Conservation (phyloP, 2,888 invertebrate genomes). For the Euzophera pinguis region DNA sequence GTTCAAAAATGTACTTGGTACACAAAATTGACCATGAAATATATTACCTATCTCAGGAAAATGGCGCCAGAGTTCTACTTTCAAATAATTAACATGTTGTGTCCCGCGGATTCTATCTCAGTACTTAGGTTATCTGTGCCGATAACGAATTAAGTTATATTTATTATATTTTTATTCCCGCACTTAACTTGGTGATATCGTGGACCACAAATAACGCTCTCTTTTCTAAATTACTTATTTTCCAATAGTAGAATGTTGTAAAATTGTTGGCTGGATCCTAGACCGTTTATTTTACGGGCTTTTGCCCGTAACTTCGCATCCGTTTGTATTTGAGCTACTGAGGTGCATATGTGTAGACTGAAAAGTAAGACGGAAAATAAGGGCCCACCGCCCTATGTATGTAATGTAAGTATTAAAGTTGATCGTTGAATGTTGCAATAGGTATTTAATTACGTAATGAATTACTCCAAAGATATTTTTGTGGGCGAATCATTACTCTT, state of each 20-base stretch:
- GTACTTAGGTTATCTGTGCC: background rate
- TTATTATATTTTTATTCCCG: slow-evolving; percentile 7
- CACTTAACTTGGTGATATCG: background rate
- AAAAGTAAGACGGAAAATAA: no score
- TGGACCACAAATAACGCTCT: background rate
- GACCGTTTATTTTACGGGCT: background rate
- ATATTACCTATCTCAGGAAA: background rate
- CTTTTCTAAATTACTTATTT: slow-evolving; percentile 6
- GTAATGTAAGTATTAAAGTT: no score
- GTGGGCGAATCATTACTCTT: no score
- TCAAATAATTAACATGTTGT: slow-evolving; percentile 9
- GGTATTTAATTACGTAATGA: no score
- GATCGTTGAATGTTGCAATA: no score
- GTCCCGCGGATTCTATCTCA: background rate
- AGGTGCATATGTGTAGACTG: no score
- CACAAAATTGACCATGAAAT: no score
- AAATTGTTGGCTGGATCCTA: background rate
- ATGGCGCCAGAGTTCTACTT: background rate
- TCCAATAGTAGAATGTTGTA: background rate
- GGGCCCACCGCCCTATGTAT: no score
- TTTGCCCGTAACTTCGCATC: no score
- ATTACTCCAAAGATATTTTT: no score
- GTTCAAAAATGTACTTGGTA: no score
- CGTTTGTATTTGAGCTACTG: no score
- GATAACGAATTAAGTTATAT: slow-evolving; percentile 8